A percentile compares a stretch with the other conserved stretches of the same genome.
These are phyloP conservation scores for Mus pahari DNA, from an alignment of 2,113 vertebrate species.

Conservation along the genomic window DNA sequence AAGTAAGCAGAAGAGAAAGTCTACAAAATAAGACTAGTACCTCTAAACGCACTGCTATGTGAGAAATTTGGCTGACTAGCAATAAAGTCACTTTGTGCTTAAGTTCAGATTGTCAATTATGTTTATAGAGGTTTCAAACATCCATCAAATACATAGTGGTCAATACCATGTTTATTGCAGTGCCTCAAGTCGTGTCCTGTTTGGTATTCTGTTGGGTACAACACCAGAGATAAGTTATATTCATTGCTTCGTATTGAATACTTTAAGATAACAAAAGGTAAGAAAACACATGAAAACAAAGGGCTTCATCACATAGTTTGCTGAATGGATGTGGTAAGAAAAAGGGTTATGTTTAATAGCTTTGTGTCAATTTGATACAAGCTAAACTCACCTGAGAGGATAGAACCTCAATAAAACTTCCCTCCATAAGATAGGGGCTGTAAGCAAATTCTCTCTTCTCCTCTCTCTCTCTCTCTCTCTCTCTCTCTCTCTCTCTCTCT, in stretches of 20 bases:
- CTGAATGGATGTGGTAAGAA: background rate
- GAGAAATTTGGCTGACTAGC: background rate
- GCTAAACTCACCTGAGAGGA: background rate
- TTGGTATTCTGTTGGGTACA: background rate
- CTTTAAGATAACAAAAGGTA: background rate
- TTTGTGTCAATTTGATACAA: background rate
- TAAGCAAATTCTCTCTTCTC: background rate
- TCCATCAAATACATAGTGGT: background rate
- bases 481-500: too few relatives aligned
- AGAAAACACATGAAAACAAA: background rate
- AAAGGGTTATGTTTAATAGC: background rate
- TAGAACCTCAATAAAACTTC: background rate
- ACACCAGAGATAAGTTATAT: background rate
- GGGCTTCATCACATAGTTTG: background rate
- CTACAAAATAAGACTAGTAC: background rate
- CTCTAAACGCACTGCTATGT: background rate
- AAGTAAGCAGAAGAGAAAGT: background rate
- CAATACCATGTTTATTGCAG: background rate
- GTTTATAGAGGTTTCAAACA: background rate
- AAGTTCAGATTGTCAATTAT: constrained; percentile 9
- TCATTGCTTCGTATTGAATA: background rate
- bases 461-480: too few relatives aligned
- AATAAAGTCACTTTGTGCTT: background rate
- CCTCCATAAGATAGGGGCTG: background rate
- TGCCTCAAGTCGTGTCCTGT: background rate